phyloP scores from a whole-genome alignment of 1,140 invertebrate species.

The Cepaea nemoralis region DNA sequence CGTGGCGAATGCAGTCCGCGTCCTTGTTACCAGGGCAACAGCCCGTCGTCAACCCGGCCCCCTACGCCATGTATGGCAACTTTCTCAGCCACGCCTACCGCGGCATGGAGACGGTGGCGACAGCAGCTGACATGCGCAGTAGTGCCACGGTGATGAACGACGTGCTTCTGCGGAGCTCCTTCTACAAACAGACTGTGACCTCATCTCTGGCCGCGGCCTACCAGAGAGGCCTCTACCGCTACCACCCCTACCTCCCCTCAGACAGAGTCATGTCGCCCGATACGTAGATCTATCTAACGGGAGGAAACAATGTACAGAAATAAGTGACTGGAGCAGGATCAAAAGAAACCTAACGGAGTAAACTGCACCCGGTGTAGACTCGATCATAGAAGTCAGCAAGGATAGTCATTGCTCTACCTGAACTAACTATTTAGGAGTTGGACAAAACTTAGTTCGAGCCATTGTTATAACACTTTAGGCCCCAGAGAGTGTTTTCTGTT shows the following conservation, averaged over 20 bases:
- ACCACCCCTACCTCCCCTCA: constrained; percentile 34
- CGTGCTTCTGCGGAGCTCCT: constrained; percentile 32
- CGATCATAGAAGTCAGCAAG: too few species aligned
- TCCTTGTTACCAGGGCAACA: constrained; percentile 41
- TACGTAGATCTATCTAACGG: constrained; percentile 28
- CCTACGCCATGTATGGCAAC: constrained; percentile 36
- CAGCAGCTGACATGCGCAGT: constrained; percentile 33
- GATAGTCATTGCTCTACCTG: too few species aligned
- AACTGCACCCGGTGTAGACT: too few species aligned
- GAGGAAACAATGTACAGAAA: too few species aligned
- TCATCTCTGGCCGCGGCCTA: constrained; percentile 35
- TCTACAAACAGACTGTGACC: constrained; percentile 38
- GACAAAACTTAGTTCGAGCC: too few species aligned
- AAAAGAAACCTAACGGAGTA: too few species aligned
- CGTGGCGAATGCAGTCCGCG: constrained; percentile 40
- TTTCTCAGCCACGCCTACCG: constrained; percentile 37
- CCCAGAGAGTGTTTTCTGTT: too few species aligned
- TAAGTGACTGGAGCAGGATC: too few species aligned
- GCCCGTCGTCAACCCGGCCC: constrained; percentile 3
- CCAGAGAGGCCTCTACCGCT: constrained; percentile 34
- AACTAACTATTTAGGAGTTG: too few species aligned
- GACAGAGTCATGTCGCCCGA: constrained; percentile 34
- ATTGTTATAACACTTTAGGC: too few species aligned
- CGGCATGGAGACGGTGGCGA: constrained; percentile 7
- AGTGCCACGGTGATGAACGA: constrained; percentile 33